Evolutionary conservation across 2,888 invertebrate genomes (phyloP).

Genomic region (Bhutanitis thaidina): DNA sequence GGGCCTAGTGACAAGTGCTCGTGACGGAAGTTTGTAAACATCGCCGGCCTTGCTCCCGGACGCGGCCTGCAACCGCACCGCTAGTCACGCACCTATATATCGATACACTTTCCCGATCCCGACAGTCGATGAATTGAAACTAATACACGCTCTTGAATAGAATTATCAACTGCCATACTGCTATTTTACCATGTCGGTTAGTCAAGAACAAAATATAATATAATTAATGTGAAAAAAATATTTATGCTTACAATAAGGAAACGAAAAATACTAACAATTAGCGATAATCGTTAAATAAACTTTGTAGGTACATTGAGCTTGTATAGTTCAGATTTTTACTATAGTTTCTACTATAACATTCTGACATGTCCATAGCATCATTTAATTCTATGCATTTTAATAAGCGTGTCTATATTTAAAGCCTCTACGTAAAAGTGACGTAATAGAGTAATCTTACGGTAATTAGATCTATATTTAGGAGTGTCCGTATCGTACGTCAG

Average conservation of each 20-base stretch:
- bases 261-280: no score
- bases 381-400: conserved; percentile 17
- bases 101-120: conserved; percentile 52
- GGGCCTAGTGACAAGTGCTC: conserved; percentile 58
- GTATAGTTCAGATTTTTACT: no score
- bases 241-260: no score
- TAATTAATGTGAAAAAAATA: no score
- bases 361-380: not conserved
- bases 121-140: conserved; percentile 56
- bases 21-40: conserved; percentile 78
- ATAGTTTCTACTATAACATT: no score
- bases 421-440: conserved; percentile 23
- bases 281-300: no score
- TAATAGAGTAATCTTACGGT: conserved; percentile 25
- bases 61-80: conserved; percentile 40
- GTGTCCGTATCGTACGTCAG: conserved; percentile 16
- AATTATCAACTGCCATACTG: conserved; percentile 1
- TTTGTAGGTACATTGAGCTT: no score
- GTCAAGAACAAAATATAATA: no score
- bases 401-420: conserved; percentile 19
- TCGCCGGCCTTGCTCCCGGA: conserved; percentile 68
- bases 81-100: conserved; percentile 56
- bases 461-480: conserved; percentile 29
- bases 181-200: not conserved
- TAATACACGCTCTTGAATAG: conserved; percentile 38